A percentile compares a stretch with the other conserved stretches of the same genome.
phyloP scores from a whole-genome alignment of 2,113 vertebrate species.

The Isurus oxyrinchus region DNA sequence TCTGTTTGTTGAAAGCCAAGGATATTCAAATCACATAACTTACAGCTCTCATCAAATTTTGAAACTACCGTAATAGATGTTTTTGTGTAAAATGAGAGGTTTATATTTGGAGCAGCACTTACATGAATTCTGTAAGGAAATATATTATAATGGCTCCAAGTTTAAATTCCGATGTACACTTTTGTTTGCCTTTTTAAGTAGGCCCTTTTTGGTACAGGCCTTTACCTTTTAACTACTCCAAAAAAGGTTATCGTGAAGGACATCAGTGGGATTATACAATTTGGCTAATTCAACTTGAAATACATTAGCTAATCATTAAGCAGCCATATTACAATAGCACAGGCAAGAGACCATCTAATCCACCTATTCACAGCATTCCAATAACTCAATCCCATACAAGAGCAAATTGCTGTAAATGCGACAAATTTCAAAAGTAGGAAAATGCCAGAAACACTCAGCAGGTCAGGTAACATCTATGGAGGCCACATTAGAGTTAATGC shows the following conservation, averaged over 20 bases:
- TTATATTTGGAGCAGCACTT: not conserved
- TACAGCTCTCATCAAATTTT: not conserved
- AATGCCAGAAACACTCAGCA: too few relatives aligned
- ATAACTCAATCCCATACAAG: not conserved
- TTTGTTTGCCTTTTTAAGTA: not conserved
- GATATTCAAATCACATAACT: not conserved
- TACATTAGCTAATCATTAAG: not conserved
- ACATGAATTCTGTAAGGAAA: not conserved
- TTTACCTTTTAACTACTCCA: not conserved
- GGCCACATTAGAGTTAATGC: too few relatives aligned
- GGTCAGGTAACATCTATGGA: too few relatives aligned
- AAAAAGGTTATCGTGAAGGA: not conserved
- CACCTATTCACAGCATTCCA: not conserved
- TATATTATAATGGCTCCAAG: not conserved
- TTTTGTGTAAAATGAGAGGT: not conserved
- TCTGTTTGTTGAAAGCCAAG: slow-evolving; percentile 17
- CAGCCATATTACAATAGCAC: not conserved
- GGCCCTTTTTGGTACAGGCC: not conserved
- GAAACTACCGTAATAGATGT: not conserved
- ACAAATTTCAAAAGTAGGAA: too few relatives aligned
- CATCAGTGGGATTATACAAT: not conserved
- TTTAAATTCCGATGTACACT: not conserved
- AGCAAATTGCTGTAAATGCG: too few relatives aligned
- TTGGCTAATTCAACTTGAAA: not conserved
- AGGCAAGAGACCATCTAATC: not conserved